Conservation (phyloP, 2,888 invertebrate genomes). For the Oscheius onirici region DNA sequence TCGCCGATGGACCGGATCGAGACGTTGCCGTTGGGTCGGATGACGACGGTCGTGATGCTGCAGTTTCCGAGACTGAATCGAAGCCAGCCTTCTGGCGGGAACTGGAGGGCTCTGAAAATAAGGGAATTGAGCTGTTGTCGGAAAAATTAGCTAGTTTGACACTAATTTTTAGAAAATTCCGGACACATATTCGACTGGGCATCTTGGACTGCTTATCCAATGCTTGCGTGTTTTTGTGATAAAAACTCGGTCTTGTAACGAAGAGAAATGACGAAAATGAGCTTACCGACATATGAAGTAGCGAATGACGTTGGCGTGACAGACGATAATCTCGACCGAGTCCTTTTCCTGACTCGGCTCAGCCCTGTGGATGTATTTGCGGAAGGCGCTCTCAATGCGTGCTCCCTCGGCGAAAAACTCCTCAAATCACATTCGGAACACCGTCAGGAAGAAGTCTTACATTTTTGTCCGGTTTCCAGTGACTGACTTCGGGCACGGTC, state of each 20-base stretch:
- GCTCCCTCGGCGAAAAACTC: slow-evolving; percentile 67
- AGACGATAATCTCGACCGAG: slow-evolving; percentile 88
- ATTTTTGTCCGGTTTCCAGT: slow-evolving; percentile 85
- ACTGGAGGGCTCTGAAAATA: slow-evolving; percentile 85
- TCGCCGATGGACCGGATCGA: slow-evolving; percentile 85
- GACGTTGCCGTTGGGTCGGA: slow-evolving; percentile 90
- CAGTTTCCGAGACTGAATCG: slow-evolving; percentile 89
- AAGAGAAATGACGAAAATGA: neutral
- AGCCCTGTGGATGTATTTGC: slow-evolving; percentile 91
- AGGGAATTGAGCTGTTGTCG: neutral
- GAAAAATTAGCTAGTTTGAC: neutral
- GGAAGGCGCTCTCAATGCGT: slow-evolving; percentile 79
- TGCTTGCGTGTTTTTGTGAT: no score
- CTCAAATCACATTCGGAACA: slow-evolving; percentile 49
- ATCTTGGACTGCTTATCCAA: no score
- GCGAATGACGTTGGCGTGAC: slow-evolving; percentile 96
- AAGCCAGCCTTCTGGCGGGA: slow-evolving; percentile 96
- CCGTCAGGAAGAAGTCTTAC: slow-evolving; percentile 73
- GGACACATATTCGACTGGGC: no score
- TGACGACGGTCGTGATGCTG: slow-evolving; percentile 88
- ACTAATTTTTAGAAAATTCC: no score
- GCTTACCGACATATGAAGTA: slow-evolving; percentile 88
- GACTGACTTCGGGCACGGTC: slow-evolving; percentile 88
- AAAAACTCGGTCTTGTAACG: no score
- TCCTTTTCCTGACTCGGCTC: slow-evolving; percentile 82